Conservation (phyloP, 2,113 vertebrate species). For the Phodopus roborovskii region DNA sequence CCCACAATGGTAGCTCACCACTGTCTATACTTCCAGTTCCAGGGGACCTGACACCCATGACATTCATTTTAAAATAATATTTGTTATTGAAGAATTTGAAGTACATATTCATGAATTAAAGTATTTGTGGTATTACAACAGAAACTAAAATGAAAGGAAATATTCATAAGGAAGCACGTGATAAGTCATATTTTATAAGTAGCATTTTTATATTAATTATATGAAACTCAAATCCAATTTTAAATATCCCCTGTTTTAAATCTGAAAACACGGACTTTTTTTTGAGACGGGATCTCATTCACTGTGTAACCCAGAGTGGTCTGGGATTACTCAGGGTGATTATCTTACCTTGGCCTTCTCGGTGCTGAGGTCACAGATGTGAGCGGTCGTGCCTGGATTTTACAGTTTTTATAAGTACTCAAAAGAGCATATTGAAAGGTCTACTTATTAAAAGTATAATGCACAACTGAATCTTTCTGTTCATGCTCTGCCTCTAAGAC, state of each 20-base stretch:
- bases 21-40: too few relatives aligned
- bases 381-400: background rate
- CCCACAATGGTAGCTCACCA: too few relatives aligned
- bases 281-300: background rate
- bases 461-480: background rate
- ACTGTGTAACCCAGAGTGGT: background rate
- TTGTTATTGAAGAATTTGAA: background rate
- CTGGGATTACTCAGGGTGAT: background rate
- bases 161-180: background rate
- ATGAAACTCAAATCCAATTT: background rate
- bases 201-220: background rate
- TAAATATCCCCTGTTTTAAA: background rate
- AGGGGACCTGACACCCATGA: too few relatives aligned
- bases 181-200: background rate
- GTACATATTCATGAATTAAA: background rate
- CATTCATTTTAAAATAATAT: background rate
- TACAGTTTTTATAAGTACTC: background rate
- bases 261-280: background rate
- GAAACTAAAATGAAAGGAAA: constrained; percentile 11
- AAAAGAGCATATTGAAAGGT: background rate
- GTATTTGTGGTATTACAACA: background rate
- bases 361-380: background rate
- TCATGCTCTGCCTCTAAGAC: background rate
- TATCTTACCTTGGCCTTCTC: too few relatives aligned
- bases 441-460: background rate